phyloP scores from a whole-genome alignment of 2,888 invertebrate species.

The Anagyrus pseudococci region DNA sequence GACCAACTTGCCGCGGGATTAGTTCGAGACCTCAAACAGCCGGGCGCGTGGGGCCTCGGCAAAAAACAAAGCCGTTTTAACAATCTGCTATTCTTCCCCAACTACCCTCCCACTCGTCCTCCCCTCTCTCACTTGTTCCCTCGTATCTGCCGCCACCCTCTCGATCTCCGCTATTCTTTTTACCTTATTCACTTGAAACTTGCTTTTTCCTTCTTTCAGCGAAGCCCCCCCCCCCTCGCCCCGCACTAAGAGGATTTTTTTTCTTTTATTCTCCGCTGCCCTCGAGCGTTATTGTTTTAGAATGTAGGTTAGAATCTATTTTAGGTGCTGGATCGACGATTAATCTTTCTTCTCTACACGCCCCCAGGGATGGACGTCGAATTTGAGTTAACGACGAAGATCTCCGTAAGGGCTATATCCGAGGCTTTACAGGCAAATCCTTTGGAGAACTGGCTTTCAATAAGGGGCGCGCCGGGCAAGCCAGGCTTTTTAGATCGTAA shows the following conservation, averaged over 20 bases:
- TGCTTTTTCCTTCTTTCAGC: too few relatives aligned
- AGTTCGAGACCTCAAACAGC: slow-evolving; percentile 16
- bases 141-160: too few relatives aligned
- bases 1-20: slow-evolving; percentile 28
- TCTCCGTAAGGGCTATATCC: too few relatives aligned
- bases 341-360: slow-evolving; percentile 18
- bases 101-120: too few relatives aligned
- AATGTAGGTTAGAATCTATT: slow-evolving; percentile 26
- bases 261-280: neutral
- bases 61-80: slow-evolving; percentile 26
- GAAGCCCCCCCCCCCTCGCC: too few relatives aligned
- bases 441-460: too few relatives aligned
- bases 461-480: too few relatives aligned
- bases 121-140: neutral
- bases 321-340: slow-evolving; percentile 13
- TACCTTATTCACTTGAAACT: too few relatives aligned
- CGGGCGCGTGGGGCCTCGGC: neutral
- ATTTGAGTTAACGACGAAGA: too few relatives aligned
- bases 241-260: neutral
- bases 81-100: slow-evolving; percentile 6
- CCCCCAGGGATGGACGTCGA: slow-evolving; percentile 3
- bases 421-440: too few relatives aligned
- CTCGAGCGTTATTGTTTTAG: slow-evolving; percentile 20
- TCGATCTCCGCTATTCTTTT: too few relatives aligned
- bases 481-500: too few relatives aligned